Evolutionary conservation across 2,797 vertebrate genomes (phyloP), one percentile per base, ranked within the genome.

Genomic region (Peromyscus aztecus): DNA sequence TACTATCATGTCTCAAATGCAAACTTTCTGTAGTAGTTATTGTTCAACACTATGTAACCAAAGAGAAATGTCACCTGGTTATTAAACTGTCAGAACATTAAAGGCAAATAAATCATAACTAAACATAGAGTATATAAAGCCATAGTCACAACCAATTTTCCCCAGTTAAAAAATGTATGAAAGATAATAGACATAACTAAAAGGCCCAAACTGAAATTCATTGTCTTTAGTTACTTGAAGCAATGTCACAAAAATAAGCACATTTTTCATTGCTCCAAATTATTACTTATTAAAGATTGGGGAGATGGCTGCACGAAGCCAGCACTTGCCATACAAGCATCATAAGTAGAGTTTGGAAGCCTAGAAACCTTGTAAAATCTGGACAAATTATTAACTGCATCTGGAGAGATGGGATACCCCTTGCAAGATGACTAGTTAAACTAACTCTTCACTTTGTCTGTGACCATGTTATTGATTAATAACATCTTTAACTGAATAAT

Each of bases 21-120:
- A 98, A 95, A 96, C 80, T 63, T 98, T 97, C 98, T 97, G 80
- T 0, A 2, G 37, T 96, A 97, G 86, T 95, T 98, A 97, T 89
- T 97, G 95, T 98, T 98, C 84, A 76, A 57, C 49, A 81, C 81
- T 93, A 96, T 40, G 61, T 82, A 97, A 95, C 52, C 92, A 93
- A 96, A 96, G 93, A 97, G 93, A 98, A 97, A 89, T 95, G 97
- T 82, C 77, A 96, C 61, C 93, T 97, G 97, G 94, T 97, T 98
- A 98, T 98, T 98, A 98, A 98, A 97, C 92, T 97, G 96, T 98
- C 98, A 98, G 93, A 91, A 93, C 85, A 96, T 97, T 97, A 97
- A 98, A 98, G 96, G 93, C 7, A 84, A 95, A 96, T 94, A 98
- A 97, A 98, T 98, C 93, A 95, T 96, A 98, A 97, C 90, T 97